Evolutionary conservation across 1,140 invertebrate genomes (phyloP).

Genomic region (Panagrolaimus sp.): DNA sequence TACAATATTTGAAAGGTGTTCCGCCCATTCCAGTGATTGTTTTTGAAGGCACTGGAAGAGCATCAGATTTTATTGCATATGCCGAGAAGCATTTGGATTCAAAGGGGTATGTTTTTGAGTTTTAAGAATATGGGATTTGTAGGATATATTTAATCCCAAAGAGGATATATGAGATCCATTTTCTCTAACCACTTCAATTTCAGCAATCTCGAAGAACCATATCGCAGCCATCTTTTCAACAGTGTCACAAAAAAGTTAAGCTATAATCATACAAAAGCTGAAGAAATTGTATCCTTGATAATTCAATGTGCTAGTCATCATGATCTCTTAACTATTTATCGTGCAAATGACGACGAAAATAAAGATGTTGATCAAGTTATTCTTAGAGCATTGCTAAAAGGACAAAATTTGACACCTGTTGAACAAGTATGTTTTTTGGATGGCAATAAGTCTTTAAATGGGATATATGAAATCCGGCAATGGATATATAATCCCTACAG

Average conservation of each 20-base stretch:
- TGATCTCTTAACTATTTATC: slow-evolving; percentile 48
- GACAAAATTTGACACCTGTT: slow-evolving; percentile 51
- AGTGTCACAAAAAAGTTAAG: slow-evolving; percentile 32
- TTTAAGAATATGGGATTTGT: no score
- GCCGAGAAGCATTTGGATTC: neutral
- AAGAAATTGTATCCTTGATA: slow-evolving; percentile 38
- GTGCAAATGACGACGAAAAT: slow-evolving; percentile 42
- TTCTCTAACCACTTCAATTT: neutral
- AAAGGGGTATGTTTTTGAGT: neutral
- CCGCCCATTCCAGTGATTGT: slow-evolving; percentile 93
- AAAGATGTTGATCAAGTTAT: slow-evolving; percentile 56
- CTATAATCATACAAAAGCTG: slow-evolving; percentile 32
- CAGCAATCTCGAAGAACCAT: slow-evolving; percentile 37
- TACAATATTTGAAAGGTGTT: slow-evolving; percentile 84
- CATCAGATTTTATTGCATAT: slow-evolving; percentile 9
- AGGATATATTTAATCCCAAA: no score
- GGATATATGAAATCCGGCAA: no score
- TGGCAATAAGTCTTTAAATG: no score
- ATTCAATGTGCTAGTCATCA: slow-evolving; percentile 39
- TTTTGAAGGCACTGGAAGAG: slow-evolving; percentile 75
- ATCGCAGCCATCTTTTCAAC: slow-evolving; percentile 38
- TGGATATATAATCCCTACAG: no score
- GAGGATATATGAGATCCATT: no score
- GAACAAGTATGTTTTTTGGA: slow-evolving; percentile 42
- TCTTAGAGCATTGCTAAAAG: slow-evolving; percentile 52